phyloP scores from a whole-genome alignment of 2,888 invertebrate species.

The Sialis fuliginosa region DNA sequence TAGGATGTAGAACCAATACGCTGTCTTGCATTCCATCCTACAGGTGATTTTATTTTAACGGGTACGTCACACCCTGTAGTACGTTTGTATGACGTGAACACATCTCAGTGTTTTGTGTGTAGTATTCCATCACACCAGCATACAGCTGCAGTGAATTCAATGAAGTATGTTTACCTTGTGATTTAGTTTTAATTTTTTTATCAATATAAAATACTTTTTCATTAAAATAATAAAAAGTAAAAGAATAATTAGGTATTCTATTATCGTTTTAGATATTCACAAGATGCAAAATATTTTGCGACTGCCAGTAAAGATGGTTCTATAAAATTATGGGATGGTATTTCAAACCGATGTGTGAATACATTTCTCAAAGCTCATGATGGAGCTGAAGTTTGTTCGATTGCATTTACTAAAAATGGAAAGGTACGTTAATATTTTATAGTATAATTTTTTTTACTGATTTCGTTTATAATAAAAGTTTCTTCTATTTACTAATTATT shows the following conservation, averaged over 20 bases:
- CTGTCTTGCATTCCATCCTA: constrained; percentile 86
- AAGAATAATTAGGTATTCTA: neutral
- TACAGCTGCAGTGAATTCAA: constrained; percentile 53
- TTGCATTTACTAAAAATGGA: constrained; percentile 85
- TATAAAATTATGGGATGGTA: constrained; percentile 95
- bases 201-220: neutral
- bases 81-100: constrained; percentile 85
- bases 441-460: neutral
- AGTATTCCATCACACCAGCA: constrained; percentile 77
- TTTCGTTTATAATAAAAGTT: neutral
- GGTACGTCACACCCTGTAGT: constrained; percentile 84
- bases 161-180: constrained; percentile 32
- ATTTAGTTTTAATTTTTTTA: neutral
- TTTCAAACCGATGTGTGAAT: constrained; percentile 83
- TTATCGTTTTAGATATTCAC: constrained; percentile 37
- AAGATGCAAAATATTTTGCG: constrained; percentile 57
- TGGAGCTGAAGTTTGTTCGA: constrained; percentile 84
- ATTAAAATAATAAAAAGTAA: neutral
- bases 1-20: constrained; percentile 84
- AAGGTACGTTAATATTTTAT: constrained; percentile 42
- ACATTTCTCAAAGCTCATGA: constrained; percentile 90
- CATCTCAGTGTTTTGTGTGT: constrained; percentile 89
- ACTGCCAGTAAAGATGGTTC: constrained; percentile 83
- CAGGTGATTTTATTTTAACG: constrained; percentile 85
- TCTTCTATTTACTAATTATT: constrained; percentile 1